Percentiles rank a stretch among this genome's conserved stretches.
phyloP scores from a whole-genome alignment of 2,888 invertebrate species.

The Euproctis similis region DNA sequence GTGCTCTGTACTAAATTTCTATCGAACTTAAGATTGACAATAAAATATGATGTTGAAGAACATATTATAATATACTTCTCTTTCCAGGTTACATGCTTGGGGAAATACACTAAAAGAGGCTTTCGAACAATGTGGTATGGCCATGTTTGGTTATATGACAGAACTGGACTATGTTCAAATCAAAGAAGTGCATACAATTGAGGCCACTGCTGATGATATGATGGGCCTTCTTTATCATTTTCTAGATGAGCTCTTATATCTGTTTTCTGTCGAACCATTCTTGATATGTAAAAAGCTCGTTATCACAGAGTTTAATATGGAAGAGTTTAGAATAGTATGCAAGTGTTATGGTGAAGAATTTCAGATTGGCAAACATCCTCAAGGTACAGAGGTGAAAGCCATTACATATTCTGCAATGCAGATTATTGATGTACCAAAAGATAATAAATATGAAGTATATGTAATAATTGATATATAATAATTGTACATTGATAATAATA shows the following conservation, averaged over 20 bases:
- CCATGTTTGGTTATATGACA: conserved; percentile 99
- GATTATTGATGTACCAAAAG: conserved; percentile 82
- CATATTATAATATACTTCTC: neutral
- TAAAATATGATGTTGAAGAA: neutral
- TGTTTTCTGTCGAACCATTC: conserved; percentile 94
- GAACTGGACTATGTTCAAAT: conserved; percentile 90
- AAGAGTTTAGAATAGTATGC: conserved; percentile 87
- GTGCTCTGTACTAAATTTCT: too few species aligned
- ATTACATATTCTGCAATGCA: conserved; percentile 99
- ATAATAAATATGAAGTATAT: conserved; percentile 89
- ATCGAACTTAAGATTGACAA: too few species aligned
- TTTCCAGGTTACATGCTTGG: conserved; percentile 91
- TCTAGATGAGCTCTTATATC: conserved; percentile 93
- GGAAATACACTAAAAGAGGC: conserved; percentile 90
- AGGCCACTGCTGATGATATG: conserved; percentile 92
- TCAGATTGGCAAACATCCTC: conserved; percentile 93
- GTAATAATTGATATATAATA: conserved; percentile 97
- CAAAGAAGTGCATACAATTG: conserved; percentile 84
- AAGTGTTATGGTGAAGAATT: conserved; percentile 96
- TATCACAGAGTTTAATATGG: conserved; percentile 90
- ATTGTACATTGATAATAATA: too few species aligned
- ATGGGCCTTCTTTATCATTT: conserved; percentile 92
- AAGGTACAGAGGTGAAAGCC: conserved; percentile 98
- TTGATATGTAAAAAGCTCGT: conserved; percentile 90
- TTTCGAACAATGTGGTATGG: conserved; percentile 95